Evolutionary conservation across 1,140 invertebrate genomes (phyloP).

Genomic region (Maconellicoccus hirsutus): DNA sequence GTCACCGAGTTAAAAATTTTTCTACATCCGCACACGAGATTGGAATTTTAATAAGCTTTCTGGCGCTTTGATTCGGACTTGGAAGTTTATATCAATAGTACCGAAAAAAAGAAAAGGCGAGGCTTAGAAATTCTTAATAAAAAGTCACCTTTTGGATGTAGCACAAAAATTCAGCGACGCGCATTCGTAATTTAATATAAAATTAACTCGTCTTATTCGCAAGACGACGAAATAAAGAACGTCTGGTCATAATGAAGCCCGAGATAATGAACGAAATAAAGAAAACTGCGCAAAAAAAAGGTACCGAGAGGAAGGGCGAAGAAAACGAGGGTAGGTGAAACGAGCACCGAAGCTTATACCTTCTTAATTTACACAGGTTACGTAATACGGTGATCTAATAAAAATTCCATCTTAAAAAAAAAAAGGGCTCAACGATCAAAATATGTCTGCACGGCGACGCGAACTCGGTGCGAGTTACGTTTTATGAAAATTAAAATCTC

Average conservation of each 20-base stretch:
- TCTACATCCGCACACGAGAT: neutral
- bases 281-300: neutral
- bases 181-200: neutral
- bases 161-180: too few relatives aligned
- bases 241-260: neutral
- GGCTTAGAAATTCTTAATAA: too few relatives aligned
- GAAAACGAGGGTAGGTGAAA: neutral
- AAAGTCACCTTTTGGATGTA: too few relatives aligned
- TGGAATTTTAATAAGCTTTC: neutral
- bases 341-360: neutral
- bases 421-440: neutral
- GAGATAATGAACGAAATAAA: neutral
- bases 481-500: neutral
- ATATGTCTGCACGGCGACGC: neutral
- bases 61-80: neutral
- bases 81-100: neutral
- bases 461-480: neutral
- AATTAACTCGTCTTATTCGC: neutral
- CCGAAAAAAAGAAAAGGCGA: too few relatives aligned
- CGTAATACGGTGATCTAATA: neutral
- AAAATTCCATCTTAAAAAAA: neutral
- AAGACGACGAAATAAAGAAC: neutral
- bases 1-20: neutral
- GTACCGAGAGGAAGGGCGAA: neutral
- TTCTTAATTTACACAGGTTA: neutral